phyloP scores from a whole-genome alignment of 1,140 invertebrate genomes.

The Trachymyrmex cornetzi region DNA sequence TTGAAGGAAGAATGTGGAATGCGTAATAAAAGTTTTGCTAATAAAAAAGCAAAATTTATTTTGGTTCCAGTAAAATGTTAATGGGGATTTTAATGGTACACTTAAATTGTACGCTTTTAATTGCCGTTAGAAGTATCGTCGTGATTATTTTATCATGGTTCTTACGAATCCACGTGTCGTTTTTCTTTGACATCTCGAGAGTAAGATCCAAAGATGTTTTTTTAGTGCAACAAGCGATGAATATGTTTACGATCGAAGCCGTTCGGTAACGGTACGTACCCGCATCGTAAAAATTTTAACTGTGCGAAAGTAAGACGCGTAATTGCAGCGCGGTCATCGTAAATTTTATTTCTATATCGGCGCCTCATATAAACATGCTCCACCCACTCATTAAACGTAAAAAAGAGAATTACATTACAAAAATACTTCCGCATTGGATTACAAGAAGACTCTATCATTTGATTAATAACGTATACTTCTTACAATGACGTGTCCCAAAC shows the following conservation, averaged over 20 bases:
- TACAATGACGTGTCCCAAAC: background rate
- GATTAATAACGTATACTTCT: background rate
- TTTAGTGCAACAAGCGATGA: background rate
- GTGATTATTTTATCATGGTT: background rate
- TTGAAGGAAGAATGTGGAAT: background rate
- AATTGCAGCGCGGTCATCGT: slow-evolving; percentile 47
- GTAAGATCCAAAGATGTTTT: background rate
- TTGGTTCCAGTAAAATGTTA: background rate
- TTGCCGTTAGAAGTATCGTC: slow-evolving; percentile 22
- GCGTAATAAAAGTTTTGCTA: background rate
- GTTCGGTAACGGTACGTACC: slow-evolving; percentile 55
- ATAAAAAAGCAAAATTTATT: slow-evolving; percentile 1
- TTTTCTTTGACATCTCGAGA: slow-evolving; percentile 18
- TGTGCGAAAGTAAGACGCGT: slow-evolving; percentile 24
- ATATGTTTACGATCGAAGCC: slow-evolving; percentile 28
- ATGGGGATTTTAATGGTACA: slow-evolving; percentile 35
- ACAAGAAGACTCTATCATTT: background rate
- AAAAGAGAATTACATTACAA: background rate
- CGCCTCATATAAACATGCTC: background rate
- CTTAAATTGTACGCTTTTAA: slow-evolving; percentile 42
- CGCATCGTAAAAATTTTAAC: slow-evolving; percentile 31
- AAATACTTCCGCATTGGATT: background rate
- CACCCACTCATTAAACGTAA: slow-evolving; percentile 16
- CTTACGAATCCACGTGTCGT: background rate
- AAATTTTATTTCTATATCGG: slow-evolving; percentile 48